Evolutionary conservation across 2,797 vertebrate genomes (phyloP), one percentile per base, ranked within the genome.

Genomic region (Bryconaethiops microstoma): DNA sequence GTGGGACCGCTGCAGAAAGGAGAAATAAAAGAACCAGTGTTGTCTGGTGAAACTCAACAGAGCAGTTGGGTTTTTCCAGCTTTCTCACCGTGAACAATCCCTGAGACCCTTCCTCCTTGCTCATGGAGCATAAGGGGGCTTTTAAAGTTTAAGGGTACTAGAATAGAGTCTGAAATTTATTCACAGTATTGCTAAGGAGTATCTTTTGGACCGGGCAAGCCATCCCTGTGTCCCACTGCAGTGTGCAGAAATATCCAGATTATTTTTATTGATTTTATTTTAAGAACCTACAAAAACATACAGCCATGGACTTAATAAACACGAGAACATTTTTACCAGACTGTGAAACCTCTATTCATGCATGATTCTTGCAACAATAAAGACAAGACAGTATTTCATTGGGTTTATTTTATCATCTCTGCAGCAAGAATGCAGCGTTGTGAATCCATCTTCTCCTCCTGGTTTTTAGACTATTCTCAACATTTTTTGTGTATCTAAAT

Each of bases 1-100:
- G 23, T 21, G 21, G 68, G 48, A 48, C 14, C 10, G 64, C 19
- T 77, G 79, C 77, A 78, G 69, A 21, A 77, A 82, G 72, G 64
- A 45, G 71, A 78, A 81, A 84, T 82, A 78, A 86, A 82, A 81
- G 80, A 54, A 35, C 21, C 40, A 16, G 74, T 60, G 57, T 81
- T 78, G 57, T 75, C 64, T 64, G 25, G n/a, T 62, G 21, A 21
- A 9, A 29, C 14, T 60, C 62, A 59, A 25, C 72, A 12, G 13
- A 45, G 60, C 35, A 35, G 25, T 54, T 42, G 67, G 50, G 40
- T 75, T 81, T 78, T 74, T 69, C 65, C 65, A 45, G 29, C 29
- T 9, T 6, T 59, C 52, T 79, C 25, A n/a, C 25, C 40, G 21
- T 40, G 21, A 62, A 13, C 68, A 39, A 48, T 45, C 35, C 65